Evolutionary conservation across 2,797 vertebrate species (phyloP), one percentile per base, ranked within the genome.

Genomic region (Enteromius mattozi): DNA sequence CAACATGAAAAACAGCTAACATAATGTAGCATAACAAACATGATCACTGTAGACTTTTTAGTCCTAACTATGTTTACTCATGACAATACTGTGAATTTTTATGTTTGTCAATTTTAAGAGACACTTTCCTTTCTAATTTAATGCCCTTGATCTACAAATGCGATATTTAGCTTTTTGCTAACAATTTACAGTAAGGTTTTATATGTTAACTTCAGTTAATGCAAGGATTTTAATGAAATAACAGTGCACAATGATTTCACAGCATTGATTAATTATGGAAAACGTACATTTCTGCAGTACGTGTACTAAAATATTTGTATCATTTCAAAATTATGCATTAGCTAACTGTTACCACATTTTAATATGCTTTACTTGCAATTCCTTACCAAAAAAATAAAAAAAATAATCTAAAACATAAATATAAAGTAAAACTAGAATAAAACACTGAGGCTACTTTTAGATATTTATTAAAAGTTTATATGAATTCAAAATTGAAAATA

Each of bases 21-120:
- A 65, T 63, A 82, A 49, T 49, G 80, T 68, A 83, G 81, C 81
- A 6, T 54, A 78, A 47, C 40, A 33, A 49, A 65, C n/a, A 17
- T 51, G 13, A 65, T 40, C 70, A 82, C 81, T 70, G 79, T 81
- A 70, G 65, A 81, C 49, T 40, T 42, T 56, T 40, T 68, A 24
- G 33, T 81, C 79, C 10, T 3, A 40, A 65, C 59, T 33, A 63
- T 24, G 71, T 40, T 83, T 83, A 49, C 71, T 66, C 45, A 13
- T 27, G 45, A 66, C 33, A 40, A 83, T 76, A 35, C 81, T 83
- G 71, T 76, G 81, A 76, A 51, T 54, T 76, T 66, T 40, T 59
- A 7, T 10, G 49, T 72, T 81, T 72, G 45, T 16, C 16, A 21
- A 71, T 33, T 42, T 71, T 45, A 30, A 71, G n/a, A 70, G 78